These are phyloP conservation scores for Myopa testacea DNA, from an alignment of 2,888 invertebrate genomes.

Conservation along the genomic window DNA sequence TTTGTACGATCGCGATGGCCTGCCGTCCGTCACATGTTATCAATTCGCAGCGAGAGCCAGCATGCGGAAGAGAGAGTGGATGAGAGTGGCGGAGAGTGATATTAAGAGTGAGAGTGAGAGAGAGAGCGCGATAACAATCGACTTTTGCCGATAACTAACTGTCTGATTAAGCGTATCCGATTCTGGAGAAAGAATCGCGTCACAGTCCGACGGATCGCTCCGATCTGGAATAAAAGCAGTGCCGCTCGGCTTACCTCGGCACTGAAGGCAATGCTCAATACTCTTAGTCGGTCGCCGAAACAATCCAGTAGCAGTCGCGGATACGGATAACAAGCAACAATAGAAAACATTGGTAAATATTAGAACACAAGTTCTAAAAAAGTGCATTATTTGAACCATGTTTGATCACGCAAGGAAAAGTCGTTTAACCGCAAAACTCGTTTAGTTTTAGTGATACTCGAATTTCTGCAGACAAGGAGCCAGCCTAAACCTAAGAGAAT, in stretches of 20 bases:
- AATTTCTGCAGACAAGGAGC: neutral
- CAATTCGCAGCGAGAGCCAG: neutral
- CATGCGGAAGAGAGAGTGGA: neutral
- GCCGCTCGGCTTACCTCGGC: slow-evolving; percentile 20
- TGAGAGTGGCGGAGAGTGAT: neutral
- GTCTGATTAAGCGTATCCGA: slow-evolving; percentile 27
- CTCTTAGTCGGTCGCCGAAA: slow-evolving; percentile 35
- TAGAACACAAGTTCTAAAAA: neutral
- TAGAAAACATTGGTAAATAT: slow-evolving; percentile 10
- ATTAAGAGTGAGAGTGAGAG: slow-evolving; percentile 16
- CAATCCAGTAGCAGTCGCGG: slow-evolving; percentile 46
- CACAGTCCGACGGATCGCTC: slow-evolving; percentile 6
- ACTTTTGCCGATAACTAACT: slow-evolving; percentile 6
- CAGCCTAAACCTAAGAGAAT: neutral
- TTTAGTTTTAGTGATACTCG: neutral
- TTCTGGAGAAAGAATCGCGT: slow-evolving; percentile 25
- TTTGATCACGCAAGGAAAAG: too few relatives aligned
- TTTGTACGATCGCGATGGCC: neutral
- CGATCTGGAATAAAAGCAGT: slow-evolving; percentile 18
- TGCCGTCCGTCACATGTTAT: neutral
- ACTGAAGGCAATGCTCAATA: slow-evolving; percentile 12
- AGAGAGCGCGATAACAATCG: slow-evolving; percentile 11
- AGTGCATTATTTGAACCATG: neutral
- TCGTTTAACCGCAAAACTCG: neutral
- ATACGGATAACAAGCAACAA: slow-evolving; percentile 44